phyloP scores from a whole-genome alignment of 2,797 vertebrate genomes.

The Chromobotia macracanthus region DNA sequence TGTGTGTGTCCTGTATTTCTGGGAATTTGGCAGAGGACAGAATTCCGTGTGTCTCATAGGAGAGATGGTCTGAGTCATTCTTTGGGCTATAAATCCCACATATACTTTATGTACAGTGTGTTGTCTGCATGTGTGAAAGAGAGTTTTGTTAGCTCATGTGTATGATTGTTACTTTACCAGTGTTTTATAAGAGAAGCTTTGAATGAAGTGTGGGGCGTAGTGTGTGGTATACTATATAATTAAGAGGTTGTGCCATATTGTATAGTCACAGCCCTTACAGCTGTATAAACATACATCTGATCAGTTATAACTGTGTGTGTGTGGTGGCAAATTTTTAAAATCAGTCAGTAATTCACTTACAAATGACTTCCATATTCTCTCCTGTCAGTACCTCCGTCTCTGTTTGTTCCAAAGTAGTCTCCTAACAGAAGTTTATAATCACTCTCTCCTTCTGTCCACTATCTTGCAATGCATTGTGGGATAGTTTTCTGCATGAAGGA shows the following conservation, averaged over 20 bases:
- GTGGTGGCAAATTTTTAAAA: not conserved
- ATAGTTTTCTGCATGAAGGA: too few relatives aligned
- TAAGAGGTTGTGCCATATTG: not conserved
- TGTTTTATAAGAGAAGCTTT: not conserved
- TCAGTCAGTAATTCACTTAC: constrained; percentile 14
- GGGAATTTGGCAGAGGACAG: constrained; percentile 54
- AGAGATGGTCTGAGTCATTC: constrained; percentile 48
- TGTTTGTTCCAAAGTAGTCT: not conserved
- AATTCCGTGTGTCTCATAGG: constrained; percentile 55
- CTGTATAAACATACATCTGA: too few relatives aligned
- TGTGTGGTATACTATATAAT: not conserved
- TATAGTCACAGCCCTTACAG: not conserved
- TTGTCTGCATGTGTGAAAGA: constrained; percentile 9
- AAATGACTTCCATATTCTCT: constrained; percentile 11
- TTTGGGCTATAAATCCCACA: constrained; percentile 39
- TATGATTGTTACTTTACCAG: not conserved
- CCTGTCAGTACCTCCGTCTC: constrained; percentile 9
- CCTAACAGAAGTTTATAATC: not conserved
- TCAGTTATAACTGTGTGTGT: not conserved
- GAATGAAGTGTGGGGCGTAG: not conserved
- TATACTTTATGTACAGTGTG: constrained; percentile 19
- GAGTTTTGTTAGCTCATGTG: not conserved
- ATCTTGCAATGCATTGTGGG: not conserved
- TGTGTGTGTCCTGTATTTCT: constrained; percentile 23
- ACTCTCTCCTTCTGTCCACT: not conserved